Evolutionary conservation across 2,797 vertebrate species (phyloP), one percentile per base, ranked within the genome.

Genomic region (Phataginus tricuspis): DNA sequence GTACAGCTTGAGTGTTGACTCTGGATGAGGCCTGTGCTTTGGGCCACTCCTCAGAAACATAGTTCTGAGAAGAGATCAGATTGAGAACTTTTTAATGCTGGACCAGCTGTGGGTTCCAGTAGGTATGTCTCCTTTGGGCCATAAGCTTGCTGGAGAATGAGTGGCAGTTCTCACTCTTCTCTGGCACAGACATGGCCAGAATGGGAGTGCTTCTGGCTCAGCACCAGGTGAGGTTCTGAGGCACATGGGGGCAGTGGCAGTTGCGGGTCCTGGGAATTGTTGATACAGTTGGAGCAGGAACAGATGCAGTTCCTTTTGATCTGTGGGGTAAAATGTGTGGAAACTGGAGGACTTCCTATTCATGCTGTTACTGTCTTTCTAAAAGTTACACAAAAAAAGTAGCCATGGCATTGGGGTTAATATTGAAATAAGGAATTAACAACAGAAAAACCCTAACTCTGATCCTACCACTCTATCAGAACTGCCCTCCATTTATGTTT

Each of bases 291-390:
- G 68, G 72, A 88, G 31, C 61, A 23, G 12, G 80, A 75, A 34
- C 34, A 85, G 71, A 86, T 49, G 19, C 6, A 25, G 57, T 55
- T n/a, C n/a, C 66, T 94, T 95, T 93, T 91, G 74, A 79, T 95
- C 53, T 72, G 14, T 61, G 49, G 21, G 51, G 4, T 63, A 51
- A 90, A 71, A 27, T 25, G 34, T 95, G 37, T 0, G 0, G 83
- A 86, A 94, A 68, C 59, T 37, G 57, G 59, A 86, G 63, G 64
- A 86, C 75, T 83, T 84, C 18, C 53, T 94, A 59, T 86, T 75
- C 68, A 51, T 63, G 27, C 31, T 39, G 55, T 86, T 94, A 74
- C 34, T 21, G 18, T 87, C 42, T 69, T 80, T 80, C 37, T 29
- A 84, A 90, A 84, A 90, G 71, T 83, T 64, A 80, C 63, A 55